A percentile compares a stretch with the other conserved stretches of the same genome.
Conservation (phyloP, 2,113 vertebrate genomes). For the Osmerus eperlanus region DNA sequence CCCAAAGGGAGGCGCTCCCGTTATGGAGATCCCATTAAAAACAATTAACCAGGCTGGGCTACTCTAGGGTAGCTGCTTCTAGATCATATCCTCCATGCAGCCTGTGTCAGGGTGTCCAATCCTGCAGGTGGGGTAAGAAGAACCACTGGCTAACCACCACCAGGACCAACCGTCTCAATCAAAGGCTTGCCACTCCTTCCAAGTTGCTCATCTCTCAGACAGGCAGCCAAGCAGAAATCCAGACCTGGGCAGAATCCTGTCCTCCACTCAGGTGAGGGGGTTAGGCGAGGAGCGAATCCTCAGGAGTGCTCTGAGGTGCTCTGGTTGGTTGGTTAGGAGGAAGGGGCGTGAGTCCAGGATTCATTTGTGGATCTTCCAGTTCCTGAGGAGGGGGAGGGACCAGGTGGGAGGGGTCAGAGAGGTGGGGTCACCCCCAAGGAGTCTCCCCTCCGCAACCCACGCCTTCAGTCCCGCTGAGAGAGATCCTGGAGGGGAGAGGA, state of each 20-base stretch:
- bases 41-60: too few relatives aligned
- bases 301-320: not conserved
- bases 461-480: conserved; percentile 61
- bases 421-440: conserved; percentile 33
- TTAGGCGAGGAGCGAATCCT: not conserved
- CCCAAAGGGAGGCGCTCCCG: too few relatives aligned
- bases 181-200: too few relatives aligned
- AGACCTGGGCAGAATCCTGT: not conserved
- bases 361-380: conserved; percentile 79
- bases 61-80: too few relatives aligned
- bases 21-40: too few relatives aligned
- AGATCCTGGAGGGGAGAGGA: conserved; percentile 51
- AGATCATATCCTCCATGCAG: too few relatives aligned
- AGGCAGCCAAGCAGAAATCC: not conserved
- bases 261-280: not conserved
- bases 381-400: conserved; percentile 64
- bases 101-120: too few relatives aligned
- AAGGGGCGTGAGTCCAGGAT: not conserved
- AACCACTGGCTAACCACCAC: too few relatives aligned
- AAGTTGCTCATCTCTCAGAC: too few relatives aligned
- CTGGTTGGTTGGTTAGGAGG: not conserved
- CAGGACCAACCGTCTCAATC: too few relatives aligned
- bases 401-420: conserved; percentile 50
- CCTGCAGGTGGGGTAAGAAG: too few relatives aligned
- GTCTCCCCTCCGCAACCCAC: conserved; percentile 57